Evolutionary conservation across 2,113 vertebrate genomes (phyloP), one percentile per base, ranked within the genome.

Genomic region (Lepus europaeus): DNA sequence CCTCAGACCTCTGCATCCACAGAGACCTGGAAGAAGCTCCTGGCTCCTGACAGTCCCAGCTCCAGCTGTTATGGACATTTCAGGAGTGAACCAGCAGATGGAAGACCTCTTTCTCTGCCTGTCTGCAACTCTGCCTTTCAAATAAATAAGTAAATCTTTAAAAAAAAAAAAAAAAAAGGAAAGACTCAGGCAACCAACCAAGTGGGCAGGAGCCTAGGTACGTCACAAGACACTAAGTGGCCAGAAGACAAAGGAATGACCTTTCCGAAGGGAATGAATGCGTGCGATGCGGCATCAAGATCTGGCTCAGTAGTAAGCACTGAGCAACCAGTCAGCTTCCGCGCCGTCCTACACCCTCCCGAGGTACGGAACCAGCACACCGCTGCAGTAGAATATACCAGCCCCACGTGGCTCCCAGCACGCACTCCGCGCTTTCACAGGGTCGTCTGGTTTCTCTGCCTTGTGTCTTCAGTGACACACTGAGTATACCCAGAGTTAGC

Each of bases 201-300:
- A 64, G 19, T 79, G 36, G 33, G 22, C 59, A 74, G 63, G 63
- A 25, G n/a, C 29, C 45, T 49, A 22, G 23, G 36, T 22, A 19
- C 29, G 39, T n/a, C 12, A 1, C 27, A 13, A 49, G 33, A 61
- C n/a, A 27, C 12, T 36, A 66, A 61, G 20, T 17, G 49, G 51
- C 39, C 61, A 69, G 64, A 72, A 77, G 23, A 87, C 39, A 85
- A 66, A 83, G 45, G 10, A n/a, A 45, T 36, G 12, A 45, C 36
- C 20, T 77, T 76, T 49, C 6, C 53, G 64, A 45, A 84, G 27
- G 68, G 56, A 59, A 59, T 12, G 25, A 27, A 23, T 5, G 27
- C 0, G 45, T 3, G 69, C 6, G 22, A 53, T 13, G 14, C 8
- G 31, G 23, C 9, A 63, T 6, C 7, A 45, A 2, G 4, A 64